Evolutionary conservation across 2,888 invertebrate genomes (phyloP).

Genomic region (Drosophila acutilabella): DNA sequence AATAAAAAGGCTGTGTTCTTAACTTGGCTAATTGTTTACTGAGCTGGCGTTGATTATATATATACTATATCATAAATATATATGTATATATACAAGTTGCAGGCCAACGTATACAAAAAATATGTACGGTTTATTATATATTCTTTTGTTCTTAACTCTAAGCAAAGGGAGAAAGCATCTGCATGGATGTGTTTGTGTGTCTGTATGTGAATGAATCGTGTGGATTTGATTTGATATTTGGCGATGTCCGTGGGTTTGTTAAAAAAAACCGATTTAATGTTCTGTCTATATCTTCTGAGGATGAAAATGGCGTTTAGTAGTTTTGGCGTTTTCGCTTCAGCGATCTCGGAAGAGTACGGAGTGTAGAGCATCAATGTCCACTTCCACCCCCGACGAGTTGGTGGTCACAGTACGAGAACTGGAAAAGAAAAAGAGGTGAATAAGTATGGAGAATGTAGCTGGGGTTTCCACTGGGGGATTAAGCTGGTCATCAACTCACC

Average conservation of each 20-base stretch:
- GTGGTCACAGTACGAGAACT: conserved; percentile 76
- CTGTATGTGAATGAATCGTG: not conserved
- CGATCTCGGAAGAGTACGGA: conserved; percentile 84
- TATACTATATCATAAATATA: too few species aligned
- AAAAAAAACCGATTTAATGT: conserved; percentile 9
- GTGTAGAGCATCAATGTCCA: conserved; percentile 85
- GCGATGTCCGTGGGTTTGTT: conserved; percentile 6
- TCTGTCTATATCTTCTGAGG: conserved; percentile 1
- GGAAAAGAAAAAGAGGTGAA: not conserved
- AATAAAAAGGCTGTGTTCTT: conserved; percentile 18
- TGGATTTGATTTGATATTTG: conserved; percentile 9
- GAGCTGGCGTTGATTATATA: conserved; percentile 4
- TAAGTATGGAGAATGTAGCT: not conserved
- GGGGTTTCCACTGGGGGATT: not conserved
- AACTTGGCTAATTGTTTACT: conserved; percentile 26
- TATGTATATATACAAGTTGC: not conserved
- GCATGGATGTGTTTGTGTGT: not conserved
- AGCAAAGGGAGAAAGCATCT: conserved; percentile 7
- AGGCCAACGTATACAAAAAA: conserved; percentile 28
- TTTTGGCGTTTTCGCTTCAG: conserved; percentile 24
- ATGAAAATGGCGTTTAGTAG: not conserved
- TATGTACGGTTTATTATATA: not conserved
- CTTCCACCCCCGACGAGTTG: conserved; percentile 82
- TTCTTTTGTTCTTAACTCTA: conserved; percentile 23
- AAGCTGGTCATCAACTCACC: conserved; percentile 55